Conservation (phyloP, 2,113 vertebrate genomes). For the Albula goreensis region DNA sequence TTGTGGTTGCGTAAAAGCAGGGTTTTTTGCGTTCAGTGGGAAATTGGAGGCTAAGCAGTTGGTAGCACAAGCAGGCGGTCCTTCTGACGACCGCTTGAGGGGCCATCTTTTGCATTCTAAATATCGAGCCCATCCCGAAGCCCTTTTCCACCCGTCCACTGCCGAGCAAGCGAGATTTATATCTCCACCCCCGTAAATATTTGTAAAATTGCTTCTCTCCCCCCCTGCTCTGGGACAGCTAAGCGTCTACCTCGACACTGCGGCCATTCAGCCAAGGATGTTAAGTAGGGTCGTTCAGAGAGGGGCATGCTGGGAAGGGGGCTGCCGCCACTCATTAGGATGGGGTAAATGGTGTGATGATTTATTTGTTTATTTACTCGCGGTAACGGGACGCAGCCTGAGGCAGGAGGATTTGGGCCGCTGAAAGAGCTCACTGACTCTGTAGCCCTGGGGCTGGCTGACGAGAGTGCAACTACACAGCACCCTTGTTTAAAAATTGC, state of each 20-base stretch:
- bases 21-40: constrained; percentile 46
- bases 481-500: not conserved
- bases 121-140: not conserved
- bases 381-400: not conserved
- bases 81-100: not conserved
- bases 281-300: not conserved
- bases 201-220: not conserved
- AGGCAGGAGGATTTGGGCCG: not conserved
- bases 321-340: not conserved
- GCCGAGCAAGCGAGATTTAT: not conserved
- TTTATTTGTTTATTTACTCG: not conserved
- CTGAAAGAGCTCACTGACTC: constrained; percentile 5
- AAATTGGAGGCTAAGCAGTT: not conserved
- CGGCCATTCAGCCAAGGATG: not conserved
- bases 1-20: constrained; percentile 54
- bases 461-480: not conserved
- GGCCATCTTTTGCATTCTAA: not conserved
- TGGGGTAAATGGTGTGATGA: not conserved
- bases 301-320: not conserved
- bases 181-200: not conserved
- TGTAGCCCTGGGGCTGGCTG: not conserved
- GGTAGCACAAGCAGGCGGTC: not conserved
- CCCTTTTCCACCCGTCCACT: not conserved
- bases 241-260: not conserved
- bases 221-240: not conserved